These are phyloP conservation scores for Halictus quadricinctus DNA, from an alignment of 2,888 invertebrate genomes.

Conservation along the genomic window DNA sequence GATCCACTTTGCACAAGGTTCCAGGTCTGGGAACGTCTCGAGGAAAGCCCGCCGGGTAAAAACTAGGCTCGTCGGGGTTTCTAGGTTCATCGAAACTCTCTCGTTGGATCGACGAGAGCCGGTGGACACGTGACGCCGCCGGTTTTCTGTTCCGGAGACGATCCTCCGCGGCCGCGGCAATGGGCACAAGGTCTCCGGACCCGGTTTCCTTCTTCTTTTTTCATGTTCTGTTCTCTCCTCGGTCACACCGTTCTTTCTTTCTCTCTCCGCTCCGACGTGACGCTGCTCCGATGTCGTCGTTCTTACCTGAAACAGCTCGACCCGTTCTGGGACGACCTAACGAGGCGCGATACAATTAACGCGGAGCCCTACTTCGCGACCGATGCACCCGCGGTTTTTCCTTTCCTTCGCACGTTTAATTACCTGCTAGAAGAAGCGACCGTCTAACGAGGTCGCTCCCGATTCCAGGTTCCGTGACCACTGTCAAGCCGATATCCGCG, in stretches of 20 bases:
- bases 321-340: constrained; percentile 76
- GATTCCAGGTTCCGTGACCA: constrained; percentile 39
- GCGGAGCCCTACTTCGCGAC: constrained; percentile 67
- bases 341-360: constrained; percentile 75
- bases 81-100: constrained; percentile 68
- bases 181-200: constrained; percentile 63
- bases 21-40: not conserved
- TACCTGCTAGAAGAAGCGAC: constrained; percentile 64
- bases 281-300: not conserved
- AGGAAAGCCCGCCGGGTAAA: constrained; percentile 13
- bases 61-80: constrained; percentile 61
- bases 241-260: not conserved
- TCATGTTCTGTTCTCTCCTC: not conserved
- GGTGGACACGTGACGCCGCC: constrained; percentile 33
- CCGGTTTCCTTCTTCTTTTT: constrained; percentile 58
- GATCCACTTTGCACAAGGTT: constrained; percentile 2
- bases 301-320: constrained; percentile 65
- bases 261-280: not conserved
- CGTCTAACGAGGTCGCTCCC: constrained; percentile 63
- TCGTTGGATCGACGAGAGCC: constrained; percentile 19
- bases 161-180: constrained; percentile 51
- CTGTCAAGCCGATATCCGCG: constrained; percentile 48
- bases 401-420: constrained; percentile 66
- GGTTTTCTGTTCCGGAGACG: constrained; percentile 53
- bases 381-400: constrained; percentile 67